Base-by-base conservation (phyloP, 2,113 vertebrate genomes). In the Tinamus guttatus region DNA sequence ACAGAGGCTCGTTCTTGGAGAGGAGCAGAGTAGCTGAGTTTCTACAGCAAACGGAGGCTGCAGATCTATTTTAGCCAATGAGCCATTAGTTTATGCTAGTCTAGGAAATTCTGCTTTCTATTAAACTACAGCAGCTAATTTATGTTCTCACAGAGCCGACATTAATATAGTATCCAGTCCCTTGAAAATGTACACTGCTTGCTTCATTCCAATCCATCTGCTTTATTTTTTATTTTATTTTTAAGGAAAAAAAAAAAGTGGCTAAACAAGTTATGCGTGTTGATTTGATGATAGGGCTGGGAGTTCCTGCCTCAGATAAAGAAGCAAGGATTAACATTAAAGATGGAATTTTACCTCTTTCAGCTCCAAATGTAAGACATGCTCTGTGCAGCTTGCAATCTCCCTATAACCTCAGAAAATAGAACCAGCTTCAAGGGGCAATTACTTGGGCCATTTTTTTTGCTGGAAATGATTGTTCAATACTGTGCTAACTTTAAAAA, bases 41-140 rank as follows among this genome's bases (percentile, higher is more conserved):
- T 69, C 80, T 73, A 69, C 51, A 74, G 52, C 82, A 85, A 68
- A 52, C 4, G 4, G 49, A 85, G 52, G 38, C 32, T 86, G 65
- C 74, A 85, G 63, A 18, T 65, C 60, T 54, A 1, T 58, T 64
- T 30, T 73, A 92, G 65, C 65, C 89, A 73, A 76, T 71, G 45
- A 95, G 60, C 52, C 58, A 64, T 68, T 64, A 73, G 56, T 91
- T 91, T 59, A 56, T 59, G 49, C 56, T 47, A 40, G 7, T 73
- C 40, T 60, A 67, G 64, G 73, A 93, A 93, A 92, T 87, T 88
- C 51, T 86, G 58, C 49, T 89, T 94, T 85, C 45, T 87, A 19
- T 73, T 94, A 76, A 85, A 45, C 36, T 52, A 52, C 47, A 58
- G 43, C 34, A 71, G 24, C 30, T 85, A 69, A 49, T 78, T 85